These are phyloP conservation scores for Leuciscus idus DNA, from an alignment of 2,113 vertebrate species.

Conservation along the genomic window DNA sequence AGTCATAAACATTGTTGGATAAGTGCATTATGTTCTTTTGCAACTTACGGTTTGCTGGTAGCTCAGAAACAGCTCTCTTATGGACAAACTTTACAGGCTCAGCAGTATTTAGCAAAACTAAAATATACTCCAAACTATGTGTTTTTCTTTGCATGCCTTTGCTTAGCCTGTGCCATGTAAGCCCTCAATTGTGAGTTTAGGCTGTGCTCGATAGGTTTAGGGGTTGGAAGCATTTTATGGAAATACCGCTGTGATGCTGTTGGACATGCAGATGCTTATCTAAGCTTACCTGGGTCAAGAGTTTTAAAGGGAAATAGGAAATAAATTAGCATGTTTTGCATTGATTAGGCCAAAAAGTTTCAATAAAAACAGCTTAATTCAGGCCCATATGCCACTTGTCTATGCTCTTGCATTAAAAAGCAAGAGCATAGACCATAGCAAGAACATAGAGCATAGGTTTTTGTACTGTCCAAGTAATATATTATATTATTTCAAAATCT, in stretches of 20 bases:
- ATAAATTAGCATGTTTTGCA: conserved; percentile 55
- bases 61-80: conserved; percentile 20
- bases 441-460: no score
- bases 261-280: conserved; percentile 60
- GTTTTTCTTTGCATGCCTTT: conserved; percentile 49
- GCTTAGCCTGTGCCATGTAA: conserved; percentile 46
- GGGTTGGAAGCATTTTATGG: conserved; percentile 60
- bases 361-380: neutral
- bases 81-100: conserved; percentile 13
- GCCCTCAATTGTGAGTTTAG: conserved; percentile 65
- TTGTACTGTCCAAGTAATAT: no score
- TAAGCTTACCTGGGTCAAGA: conserved; percentile 70
- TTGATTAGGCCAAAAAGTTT: conserved; percentile 7
- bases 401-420: neutral
- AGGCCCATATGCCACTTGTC: neutral
- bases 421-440: no score
- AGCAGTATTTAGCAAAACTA: conserved; percentile 30
- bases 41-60: conserved; percentile 10
- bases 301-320: conserved; percentile 38
- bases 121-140: conserved; percentile 42
- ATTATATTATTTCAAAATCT: no score
- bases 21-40: conserved; percentile 42
- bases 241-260: conserved; percentile 64
- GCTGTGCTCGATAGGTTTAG: conserved; percentile 63
- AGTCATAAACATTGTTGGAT: conserved; percentile 35